Evolutionary conservation across 2,888 invertebrate genomes (phyloP).

Genomic region (Macrosoma leucophasiata): DNA sequence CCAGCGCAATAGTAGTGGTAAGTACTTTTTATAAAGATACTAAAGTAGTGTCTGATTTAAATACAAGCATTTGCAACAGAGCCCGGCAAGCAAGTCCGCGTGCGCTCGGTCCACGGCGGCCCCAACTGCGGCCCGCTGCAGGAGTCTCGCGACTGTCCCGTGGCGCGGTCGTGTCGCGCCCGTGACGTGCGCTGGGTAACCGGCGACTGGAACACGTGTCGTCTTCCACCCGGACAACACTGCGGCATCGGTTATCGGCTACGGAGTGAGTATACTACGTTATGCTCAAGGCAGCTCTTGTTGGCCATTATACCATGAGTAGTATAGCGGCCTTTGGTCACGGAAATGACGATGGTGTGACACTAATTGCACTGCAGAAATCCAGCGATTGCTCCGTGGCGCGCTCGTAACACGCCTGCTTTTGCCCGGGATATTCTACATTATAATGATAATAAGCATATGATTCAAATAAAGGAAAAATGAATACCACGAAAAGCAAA

Average conservation of each 20-base stretch:
- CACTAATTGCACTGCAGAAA: slow-evolving; percentile 69
- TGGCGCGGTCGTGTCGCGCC: slow-evolving; percentile 49
- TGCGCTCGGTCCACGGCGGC: slow-evolving; percentile 69
- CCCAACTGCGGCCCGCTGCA: slow-evolving; percentile 69
- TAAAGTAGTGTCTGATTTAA: no score
- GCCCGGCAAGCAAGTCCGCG: slow-evolving; percentile 66
- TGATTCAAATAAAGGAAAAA: no score
- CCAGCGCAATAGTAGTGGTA: no score
- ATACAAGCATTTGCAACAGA: no score
- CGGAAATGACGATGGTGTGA: no score
- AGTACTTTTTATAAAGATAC: no score
- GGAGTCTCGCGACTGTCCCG: slow-evolving; percentile 68
- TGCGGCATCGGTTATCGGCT: slow-evolving; percentile 70
- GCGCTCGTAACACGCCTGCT: slow-evolving; percentile 46
- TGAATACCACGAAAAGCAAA: no score
- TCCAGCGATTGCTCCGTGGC: slow-evolving; percentile 65
- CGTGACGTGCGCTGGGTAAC: slow-evolving; percentile 62
- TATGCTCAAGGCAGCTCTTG: no score
- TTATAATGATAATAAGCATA: no score
- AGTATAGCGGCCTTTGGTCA: no score
- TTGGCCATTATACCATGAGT: no score
- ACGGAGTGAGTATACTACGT: slow-evolving; percentile 69
- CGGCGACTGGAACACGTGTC: slow-evolving; percentile 73
- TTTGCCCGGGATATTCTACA: no score
- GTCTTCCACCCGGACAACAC: slow-evolving; percentile 56